These are phyloP conservation scores for Adelphocoris suturalis DNA, from an alignment of 2,888 invertebrate genomes.

Conservation along the genomic window DNA sequence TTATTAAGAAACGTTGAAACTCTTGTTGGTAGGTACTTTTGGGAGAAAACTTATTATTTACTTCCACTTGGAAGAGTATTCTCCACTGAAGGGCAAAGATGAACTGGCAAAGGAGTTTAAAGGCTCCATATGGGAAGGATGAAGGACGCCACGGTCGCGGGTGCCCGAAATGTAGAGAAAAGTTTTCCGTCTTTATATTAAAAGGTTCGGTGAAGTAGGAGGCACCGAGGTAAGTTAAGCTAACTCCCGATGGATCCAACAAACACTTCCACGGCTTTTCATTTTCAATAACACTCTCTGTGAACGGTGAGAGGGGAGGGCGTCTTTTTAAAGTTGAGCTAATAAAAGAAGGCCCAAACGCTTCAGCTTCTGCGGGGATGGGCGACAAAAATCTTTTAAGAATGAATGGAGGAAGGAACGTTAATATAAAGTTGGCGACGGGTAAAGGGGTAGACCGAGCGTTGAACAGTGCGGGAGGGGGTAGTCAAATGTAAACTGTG, in stretches of 20 bases:
- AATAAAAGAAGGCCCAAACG: constrained; percentile 51
- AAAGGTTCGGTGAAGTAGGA: constrained; percentile 64
- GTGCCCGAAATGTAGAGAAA: constrained; percentile 38
- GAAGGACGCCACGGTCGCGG: constrained; percentile 43
- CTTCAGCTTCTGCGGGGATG: constrained; percentile 24
- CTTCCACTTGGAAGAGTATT: constrained; percentile 46
- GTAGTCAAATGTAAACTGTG: constrained; percentile 58
- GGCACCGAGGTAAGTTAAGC: constrained; percentile 61
- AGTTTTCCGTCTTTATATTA: constrained; percentile 61
- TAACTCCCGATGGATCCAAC: constrained; percentile 69
- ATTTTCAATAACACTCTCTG: constrained; percentile 65
- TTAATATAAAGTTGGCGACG: constrained; percentile 69
- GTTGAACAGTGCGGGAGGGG: not conserved
- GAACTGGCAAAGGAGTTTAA: constrained; percentile 45
- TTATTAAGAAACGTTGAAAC: constrained; percentile 26
- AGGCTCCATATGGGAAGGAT: constrained; percentile 57
- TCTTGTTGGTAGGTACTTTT: not conserved
- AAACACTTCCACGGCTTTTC: constrained; percentile 70
- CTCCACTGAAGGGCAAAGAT: not conserved
- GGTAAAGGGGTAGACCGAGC: not conserved
- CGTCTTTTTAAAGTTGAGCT: constrained; percentile 68
- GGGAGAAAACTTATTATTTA: constrained; percentile 49
- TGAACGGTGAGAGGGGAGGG: not conserved
- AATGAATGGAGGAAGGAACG: constrained; percentile 67
- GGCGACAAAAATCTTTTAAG: constrained; percentile 60